These are phyloP conservation scores for Leucophenga varia DNA, from an alignment of 1,140 invertebrate species.

Conservation along the genomic window DNA sequence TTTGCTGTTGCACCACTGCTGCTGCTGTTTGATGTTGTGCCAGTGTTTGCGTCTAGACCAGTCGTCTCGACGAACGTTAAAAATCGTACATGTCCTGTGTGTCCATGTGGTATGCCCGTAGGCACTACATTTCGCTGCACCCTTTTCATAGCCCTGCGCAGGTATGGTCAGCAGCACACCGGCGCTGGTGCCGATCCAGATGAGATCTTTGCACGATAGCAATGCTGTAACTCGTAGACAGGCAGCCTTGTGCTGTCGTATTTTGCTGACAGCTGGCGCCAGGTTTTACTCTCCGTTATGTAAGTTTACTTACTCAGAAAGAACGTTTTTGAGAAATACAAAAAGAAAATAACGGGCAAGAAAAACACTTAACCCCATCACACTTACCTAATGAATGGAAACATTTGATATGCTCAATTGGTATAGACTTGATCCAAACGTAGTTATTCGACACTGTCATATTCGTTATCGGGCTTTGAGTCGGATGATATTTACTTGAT, in stretches of 20 bases:
- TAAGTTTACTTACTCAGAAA: too few relatives aligned
- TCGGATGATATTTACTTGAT: constrained; percentile 81
- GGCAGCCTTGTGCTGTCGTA: constrained; percentile 95
- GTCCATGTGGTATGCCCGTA: constrained; percentile 86
- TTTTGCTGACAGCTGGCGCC: constrained; percentile 87
- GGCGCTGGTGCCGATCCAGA: constrained; percentile 97
- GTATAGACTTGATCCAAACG: constrained; percentile 82
- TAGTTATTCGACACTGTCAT: constrained; percentile 81
- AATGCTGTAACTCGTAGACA: constrained; percentile 91
- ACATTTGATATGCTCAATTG: constrained; percentile 78
- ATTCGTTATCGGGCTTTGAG: constrained; percentile 73
- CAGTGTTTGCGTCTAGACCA: constrained; percentile 21
- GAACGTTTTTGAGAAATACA: too few relatives aligned
- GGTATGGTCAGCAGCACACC: constrained; percentile 92
- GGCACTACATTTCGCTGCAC: constrained; percentile 37
- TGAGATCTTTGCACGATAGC: constrained; percentile 83
- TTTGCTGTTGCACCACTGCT: constrained; percentile 16
- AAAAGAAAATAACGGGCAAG: too few relatives aligned
- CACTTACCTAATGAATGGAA: constrained; percentile 70
- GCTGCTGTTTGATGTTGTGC: constrained; percentile 1
- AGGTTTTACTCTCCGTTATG: constrained; percentile 71
- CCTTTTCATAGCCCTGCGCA: constrained; percentile 49
- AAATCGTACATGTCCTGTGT: constrained; percentile 95
- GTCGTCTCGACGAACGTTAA: constrained; percentile 79
- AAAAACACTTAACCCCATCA: too few relatives aligned